phyloP scores from a whole-genome alignment of 2,797 vertebrate genomes.

The Hydrocynus forskahlii region DNA sequence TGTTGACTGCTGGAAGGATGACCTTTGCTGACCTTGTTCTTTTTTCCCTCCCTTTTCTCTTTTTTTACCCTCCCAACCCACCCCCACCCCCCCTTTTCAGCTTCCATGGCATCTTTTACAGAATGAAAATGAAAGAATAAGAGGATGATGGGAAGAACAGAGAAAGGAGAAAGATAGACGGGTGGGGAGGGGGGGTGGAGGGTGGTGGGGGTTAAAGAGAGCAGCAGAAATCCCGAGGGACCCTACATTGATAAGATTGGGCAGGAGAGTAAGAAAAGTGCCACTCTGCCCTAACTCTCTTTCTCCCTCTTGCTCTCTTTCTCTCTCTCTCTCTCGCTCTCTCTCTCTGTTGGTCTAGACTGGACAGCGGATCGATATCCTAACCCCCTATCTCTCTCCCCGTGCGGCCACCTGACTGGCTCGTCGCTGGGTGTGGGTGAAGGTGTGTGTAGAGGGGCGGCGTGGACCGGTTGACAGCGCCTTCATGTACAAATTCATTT shows the following conservation, averaged over 20 bases:
- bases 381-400: conserved; percentile 57
- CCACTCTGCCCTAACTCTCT: conserved; percentile 47
- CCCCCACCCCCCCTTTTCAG: conserved; percentile 19
- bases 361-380: conserved; percentile 76
- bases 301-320: conserved; percentile 7
- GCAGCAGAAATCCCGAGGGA: conserved; percentile 68
- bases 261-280: conserved; percentile 75
- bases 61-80: not conserved
- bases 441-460: conserved; percentile 5
- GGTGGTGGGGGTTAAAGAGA: conserved; percentile 52
- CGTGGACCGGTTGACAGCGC: conserved; percentile 69
- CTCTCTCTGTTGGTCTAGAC: conserved; percentile 66
- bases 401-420: conserved; percentile 71
- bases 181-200: conserved; percentile 35
- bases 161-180: not conserved
- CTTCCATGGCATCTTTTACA: conserved; percentile 63
- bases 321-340: conserved; percentile 44
- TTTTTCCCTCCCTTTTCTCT: conserved; percentile 51
- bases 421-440: conserved; percentile 50
- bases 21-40: conserved; percentile 75
- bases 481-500: conserved; percentile 76
- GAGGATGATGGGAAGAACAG: conserved; percentile 57
- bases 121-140: conserved; percentile 77
- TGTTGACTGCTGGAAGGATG: conserved; percentile 71
- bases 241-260: conserved; percentile 70